A percentile compares a stretch with the other conserved stretches of the same genome.
Evolutionary conservation across 2,888 invertebrate genomes (phyloP).

Genomic region (Oscheius onirici): DNA sequence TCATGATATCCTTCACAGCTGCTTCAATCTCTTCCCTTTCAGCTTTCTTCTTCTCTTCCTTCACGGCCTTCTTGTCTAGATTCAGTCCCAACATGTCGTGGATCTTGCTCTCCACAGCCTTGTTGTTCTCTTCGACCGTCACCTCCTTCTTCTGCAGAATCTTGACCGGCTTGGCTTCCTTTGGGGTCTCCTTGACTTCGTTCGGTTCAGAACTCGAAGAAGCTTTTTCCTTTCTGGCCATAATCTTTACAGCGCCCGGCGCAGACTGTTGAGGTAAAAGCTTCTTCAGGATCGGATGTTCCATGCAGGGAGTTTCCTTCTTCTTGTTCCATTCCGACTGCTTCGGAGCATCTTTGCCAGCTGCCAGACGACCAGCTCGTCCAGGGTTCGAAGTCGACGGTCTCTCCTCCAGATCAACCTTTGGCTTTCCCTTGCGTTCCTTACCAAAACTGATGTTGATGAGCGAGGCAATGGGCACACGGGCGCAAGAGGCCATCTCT

Average conservation of each 20-base stretch:
- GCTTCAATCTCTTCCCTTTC: neutral
- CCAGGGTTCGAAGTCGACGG: neutral
- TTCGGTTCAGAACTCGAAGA: too few species aligned
- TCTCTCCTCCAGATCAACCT: neutral
- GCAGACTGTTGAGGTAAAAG: too few species aligned
- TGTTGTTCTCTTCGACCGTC: neutral
- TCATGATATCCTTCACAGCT: neutral
- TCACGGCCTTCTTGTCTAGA: neutral
- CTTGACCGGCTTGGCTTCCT: neutral
- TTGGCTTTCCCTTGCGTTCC: constrained; percentile 37
- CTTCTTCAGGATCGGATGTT: too few species aligned
- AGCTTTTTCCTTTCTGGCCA: too few species aligned
- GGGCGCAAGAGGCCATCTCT: constrained; percentile 29
- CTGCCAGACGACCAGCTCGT: neutral
- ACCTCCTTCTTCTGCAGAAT: neutral
- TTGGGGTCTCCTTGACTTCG: too few species aligned
- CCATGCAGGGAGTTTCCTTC: neutral
- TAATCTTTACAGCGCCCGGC: too few species aligned
- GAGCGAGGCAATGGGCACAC: constrained; percentile 40
- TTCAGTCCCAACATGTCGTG: too few species aligned
- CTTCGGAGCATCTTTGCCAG: neutral
- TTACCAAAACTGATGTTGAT: constrained; percentile 52
- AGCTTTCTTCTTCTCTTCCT: neutral
- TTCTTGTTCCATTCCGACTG: constrained; percentile 1
- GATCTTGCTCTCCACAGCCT: neutral